Evolutionary conservation across 1,140 invertebrate species (phyloP).

Genomic region (Hyposmocoma kahamanoa): DNA sequence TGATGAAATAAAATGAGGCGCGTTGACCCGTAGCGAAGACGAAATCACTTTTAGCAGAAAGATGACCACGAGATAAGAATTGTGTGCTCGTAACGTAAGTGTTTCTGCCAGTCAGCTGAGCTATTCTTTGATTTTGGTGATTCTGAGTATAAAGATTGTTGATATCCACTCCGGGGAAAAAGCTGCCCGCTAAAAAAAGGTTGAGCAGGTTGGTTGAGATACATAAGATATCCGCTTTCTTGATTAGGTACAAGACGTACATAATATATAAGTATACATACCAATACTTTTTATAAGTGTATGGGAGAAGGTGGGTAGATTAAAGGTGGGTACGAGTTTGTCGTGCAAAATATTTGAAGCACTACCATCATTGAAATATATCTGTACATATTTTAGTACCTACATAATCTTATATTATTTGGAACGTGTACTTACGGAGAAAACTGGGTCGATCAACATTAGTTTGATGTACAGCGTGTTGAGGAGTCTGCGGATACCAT

Average conservation of each 20-base stretch:
- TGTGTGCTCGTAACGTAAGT: conserved; percentile 45
- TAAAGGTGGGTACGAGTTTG: no score
- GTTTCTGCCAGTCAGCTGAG: conserved; percentile 35
- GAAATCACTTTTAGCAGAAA: conserved; percentile 80
- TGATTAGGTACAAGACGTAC: no score
- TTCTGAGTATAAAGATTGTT: conserved; percentile 53
- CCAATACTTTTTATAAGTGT: no score
- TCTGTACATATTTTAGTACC: no score
- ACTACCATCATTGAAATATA: no score
- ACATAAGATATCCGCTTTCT: background rate
- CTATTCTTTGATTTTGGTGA: conserved; percentile 39
- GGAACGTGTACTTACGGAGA: conserved; percentile 30
- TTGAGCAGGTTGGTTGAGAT: background rate
- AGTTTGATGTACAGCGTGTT: conserved; percentile 45
- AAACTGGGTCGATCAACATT: conserved; percentile 46
- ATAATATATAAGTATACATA: no score
- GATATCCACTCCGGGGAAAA: conserved; percentile 48
- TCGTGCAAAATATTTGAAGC: no score
- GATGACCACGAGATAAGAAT: conserved; percentile 77
- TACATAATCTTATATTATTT: no score
- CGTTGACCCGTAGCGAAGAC: conserved; percentile 77
- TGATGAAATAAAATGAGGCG: conserved; percentile 79
- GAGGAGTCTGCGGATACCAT: conserved; percentile 42
- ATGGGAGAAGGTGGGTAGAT: no score
- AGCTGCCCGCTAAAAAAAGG: conserved; percentile 39